A percentile compares a stretch with the other conserved stretches of the same genome.
These are phyloP conservation scores for Rhadinocentrus ornatus DNA, from an alignment of 2,797 vertebrate species.

Conservation along the genomic window DNA sequence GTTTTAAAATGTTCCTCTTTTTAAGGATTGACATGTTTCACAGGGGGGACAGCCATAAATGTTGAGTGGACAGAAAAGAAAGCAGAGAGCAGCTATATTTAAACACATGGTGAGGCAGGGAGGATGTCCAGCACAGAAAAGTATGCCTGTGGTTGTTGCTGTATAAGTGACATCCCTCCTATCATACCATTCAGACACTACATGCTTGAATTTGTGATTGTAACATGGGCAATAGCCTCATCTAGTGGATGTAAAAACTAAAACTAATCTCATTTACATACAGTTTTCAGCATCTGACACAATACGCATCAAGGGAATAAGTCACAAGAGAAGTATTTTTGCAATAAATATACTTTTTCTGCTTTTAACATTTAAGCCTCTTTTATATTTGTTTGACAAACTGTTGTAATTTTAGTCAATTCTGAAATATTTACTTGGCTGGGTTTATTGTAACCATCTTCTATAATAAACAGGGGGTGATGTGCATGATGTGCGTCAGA, in stretches of 20 bases:
- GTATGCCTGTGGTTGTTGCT: conserved; percentile 21
- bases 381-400: conserved; percentile 4
- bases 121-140: neutral
- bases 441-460: neutral
- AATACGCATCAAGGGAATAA: too few species aligned
- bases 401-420: conserved; percentile 6
- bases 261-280: conserved; percentile 22
- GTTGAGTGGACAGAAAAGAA: conserved; percentile 11
- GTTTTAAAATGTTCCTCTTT: neutral
- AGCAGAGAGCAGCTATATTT: conserved; percentile 9
- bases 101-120: conserved; percentile 9
- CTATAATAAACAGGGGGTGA: neutral
- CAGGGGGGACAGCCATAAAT: neutral
- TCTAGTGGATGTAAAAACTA: neutral
- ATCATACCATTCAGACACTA: neutral
- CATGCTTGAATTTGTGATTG: neutral
- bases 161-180: conserved; percentile 3
- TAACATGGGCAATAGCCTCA: neutral
- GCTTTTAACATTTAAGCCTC: neutral
- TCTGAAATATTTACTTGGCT: conserved; percentile 17
- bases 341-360: neutral
- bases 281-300: conserved; percentile 15
- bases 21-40: conserved; percentile 4
- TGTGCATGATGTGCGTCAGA: neutral
- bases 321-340: neutral